Base-by-base conservation (phyloP, 2,797 vertebrate genomes). In the Myotis daubentonii region DNA sequence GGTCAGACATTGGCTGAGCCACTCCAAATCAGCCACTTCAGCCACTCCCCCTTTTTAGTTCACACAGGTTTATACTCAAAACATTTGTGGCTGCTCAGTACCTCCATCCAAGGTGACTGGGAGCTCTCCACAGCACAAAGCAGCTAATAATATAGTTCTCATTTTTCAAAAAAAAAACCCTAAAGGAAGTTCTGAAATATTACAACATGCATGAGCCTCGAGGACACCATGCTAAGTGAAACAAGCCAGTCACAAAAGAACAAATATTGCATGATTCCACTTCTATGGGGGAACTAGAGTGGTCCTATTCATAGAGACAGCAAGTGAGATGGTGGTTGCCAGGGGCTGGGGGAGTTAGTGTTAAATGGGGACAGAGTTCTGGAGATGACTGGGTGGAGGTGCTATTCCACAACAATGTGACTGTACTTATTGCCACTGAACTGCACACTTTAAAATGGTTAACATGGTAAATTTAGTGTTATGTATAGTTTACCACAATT, bases 51-150 rank as follows among this genome's bases (percentile, higher is more conserved):
- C 5, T 23, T 60, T 83, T 33, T 53, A 10, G 55, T 44, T 66
- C 28, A 53, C 38, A 36, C 0, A 13, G 20, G 70, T 74, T 70
- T 74, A 51, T 62, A 47, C n/a, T n/a, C 2, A 5, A 1, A 51
- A 17, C 11, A 0, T 36, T 62, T 44, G 19, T 15, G 5, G 30
- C 72, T n/a, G 47, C 30, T 41, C 8, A 11, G 28, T 0, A 0
- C 28, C 75, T 68, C 74, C 28, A 1, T 47, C 33, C 22, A 8
- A n/a, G 49, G 33, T 9, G 51, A 41, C 47, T 6, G 17, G 16
- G 22, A 53, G 12, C 65, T 41, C 5, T 20, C 8, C 49, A 38
- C 51, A 47, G 66, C 65, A 51, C 41, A 25, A 2, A 38, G 65
- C 49, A 49, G 25, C 25, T n/a, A 25, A 8, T 49, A 17, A 6